Evolutionary conservation across 2,113 vertebrate species (phyloP).

Genomic region (Dasyornis broadbenti): DNA sequence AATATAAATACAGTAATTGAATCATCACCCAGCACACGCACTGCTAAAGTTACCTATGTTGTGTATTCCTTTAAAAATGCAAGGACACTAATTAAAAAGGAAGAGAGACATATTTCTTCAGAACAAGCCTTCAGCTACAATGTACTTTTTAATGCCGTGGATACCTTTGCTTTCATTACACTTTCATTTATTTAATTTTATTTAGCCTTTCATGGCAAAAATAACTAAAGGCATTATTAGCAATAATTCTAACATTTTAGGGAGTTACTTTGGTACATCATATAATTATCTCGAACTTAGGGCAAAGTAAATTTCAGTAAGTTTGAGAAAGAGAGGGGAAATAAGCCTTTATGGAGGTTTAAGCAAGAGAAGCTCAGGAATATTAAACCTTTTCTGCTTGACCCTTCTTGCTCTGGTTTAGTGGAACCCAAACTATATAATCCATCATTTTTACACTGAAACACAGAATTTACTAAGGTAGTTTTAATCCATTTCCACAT

Average conservation of each 20-base stretch:
- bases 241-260: constrained; percentile 53
- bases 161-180: background rate
- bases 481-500: background rate
- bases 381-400: constrained; percentile 10
- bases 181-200: constrained; percentile 26
- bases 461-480: background rate
- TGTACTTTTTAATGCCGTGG: background rate
- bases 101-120: constrained; percentile 5
- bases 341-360: constrained; percentile 44
- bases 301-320: constrained; percentile 49
- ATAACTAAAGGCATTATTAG: constrained; percentile 19
- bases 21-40: constrained; percentile 1
- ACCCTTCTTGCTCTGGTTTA: background rate
- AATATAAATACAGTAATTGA: constrained; percentile 56
- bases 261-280: constrained; percentile 46
- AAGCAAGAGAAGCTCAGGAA: constrained; percentile 13
- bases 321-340: constrained; percentile 27
- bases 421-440: background rate
- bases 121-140: constrained; percentile 16
- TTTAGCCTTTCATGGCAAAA: constrained; percentile 49
- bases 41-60: background rate
- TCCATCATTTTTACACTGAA: background rate
- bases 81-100: constrained; percentile 32
- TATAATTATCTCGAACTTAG: constrained; percentile 61
- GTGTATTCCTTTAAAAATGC: constrained; percentile 29